phyloP scores from a whole-genome alignment of 2,888 invertebrate genomes.

The Tryphoninae sp. region DNA sequence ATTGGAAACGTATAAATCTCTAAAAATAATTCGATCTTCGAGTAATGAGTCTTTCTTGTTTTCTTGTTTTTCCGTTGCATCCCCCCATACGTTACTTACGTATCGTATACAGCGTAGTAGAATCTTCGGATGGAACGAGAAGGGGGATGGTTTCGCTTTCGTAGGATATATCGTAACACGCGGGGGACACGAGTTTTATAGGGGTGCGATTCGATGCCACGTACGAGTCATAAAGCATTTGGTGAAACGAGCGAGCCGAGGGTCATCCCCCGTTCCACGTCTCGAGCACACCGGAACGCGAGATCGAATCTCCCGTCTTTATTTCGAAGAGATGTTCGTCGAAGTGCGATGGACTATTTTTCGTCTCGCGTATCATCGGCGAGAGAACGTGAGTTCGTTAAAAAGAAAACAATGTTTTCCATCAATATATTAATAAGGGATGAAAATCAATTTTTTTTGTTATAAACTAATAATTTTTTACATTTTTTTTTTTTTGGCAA shows the following conservation, averaged over 20 bases:
- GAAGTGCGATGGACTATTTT: slow-evolving; percentile 67
- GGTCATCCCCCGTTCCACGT: slow-evolving; percentile 49
- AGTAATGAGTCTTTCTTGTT: slow-evolving; percentile 11
- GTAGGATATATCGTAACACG: slow-evolving; percentile 63
- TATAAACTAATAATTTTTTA: not conserved
- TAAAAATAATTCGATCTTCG: slow-evolving; percentile 4
- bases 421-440: no score
- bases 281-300: slow-evolving; percentile 54
- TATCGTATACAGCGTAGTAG: slow-evolving; percentile 63
- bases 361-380: slow-evolving; percentile 61
- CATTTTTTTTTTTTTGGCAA: not conserved
- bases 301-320: slow-evolving; percentile 66
- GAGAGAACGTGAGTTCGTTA: slow-evolving; percentile 63
- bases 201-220: slow-evolving; percentile 73
- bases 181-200: slow-evolving; percentile 70
- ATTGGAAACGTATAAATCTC: not conserved
- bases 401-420: not conserved
- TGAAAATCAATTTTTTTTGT: not conserved
- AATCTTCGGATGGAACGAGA: slow-evolving; percentile 45
- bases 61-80: slow-evolving; percentile 10
- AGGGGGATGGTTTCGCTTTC: slow-evolving; percentile 15
- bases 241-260: slow-evolving; percentile 70
- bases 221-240: slow-evolving; percentile 74
- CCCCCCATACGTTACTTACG: not conserved
- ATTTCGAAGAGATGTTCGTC: slow-evolving; percentile 71